Evolutionary conservation across 2,113 vertebrate species (phyloP).

Genomic region (Saiga tatarica): DNA sequence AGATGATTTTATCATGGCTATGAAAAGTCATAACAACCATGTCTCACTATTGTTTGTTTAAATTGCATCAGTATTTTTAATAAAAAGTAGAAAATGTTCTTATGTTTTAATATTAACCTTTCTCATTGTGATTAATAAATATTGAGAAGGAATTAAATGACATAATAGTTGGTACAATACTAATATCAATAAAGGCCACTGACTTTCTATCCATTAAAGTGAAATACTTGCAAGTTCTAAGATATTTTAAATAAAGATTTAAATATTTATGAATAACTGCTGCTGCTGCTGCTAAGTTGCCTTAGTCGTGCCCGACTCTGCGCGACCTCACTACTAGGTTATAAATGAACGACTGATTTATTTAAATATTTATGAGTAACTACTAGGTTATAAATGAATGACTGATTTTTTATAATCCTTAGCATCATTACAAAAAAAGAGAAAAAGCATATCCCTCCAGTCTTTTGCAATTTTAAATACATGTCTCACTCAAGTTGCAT

Average conservation of each 20-base stretch:
- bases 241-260: conserved; percentile 41
- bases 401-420: conserved; percentile 60
- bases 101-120: conserved; percentile 29
- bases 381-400: not conserved
- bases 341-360: not conserved
- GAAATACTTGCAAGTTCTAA: conserved; percentile 36
- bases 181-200: not conserved
- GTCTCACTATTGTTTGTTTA: not conserved
- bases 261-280: not conserved
- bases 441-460: conserved; percentile 22
- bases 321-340: too few relatives aligned
- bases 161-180: not conserved
- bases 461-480: conserved; percentile 31
- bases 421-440: conserved; percentile 69
- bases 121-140: not conserved
- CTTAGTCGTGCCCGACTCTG: too few relatives aligned
- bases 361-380: not conserved
- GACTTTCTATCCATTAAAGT: not conserved
- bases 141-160: not conserved
- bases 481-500: not conserved
- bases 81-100: conserved; percentile 20
- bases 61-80: conserved; percentile 12
- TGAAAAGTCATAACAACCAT: not conserved
- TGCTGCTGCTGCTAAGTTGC: too few relatives aligned
- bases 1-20: not conserved